phyloP scores from a whole-genome alignment of 2,888 invertebrate genomes.

The Lathronympha strigana region DNA sequence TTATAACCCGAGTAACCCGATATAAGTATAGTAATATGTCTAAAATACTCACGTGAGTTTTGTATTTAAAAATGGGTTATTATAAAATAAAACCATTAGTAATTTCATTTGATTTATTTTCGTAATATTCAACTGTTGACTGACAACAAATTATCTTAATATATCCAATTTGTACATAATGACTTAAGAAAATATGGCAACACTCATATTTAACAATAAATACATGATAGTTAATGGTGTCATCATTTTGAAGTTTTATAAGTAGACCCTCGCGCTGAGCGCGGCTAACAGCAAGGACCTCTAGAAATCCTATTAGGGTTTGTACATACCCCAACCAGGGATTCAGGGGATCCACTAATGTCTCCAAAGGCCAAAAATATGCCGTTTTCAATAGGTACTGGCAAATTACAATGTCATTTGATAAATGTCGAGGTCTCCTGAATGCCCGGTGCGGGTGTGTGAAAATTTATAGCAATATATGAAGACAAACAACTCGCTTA shows the following conservation, averaged over 20 bases:
- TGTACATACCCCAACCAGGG: constrained; percentile 51
- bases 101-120: constrained; percentile 80
- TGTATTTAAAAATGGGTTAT: constrained; percentile 25
- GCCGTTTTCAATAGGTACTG: background rate
- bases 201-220: constrained; percentile 82
- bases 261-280: constrained; percentile 28
- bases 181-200: constrained; percentile 85
- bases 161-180: constrained; percentile 84
- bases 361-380: background rate
- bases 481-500: constrained; percentile 39
- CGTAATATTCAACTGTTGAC: constrained; percentile 84
- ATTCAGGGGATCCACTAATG: constrained; percentile 37
- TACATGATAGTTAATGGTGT: constrained; percentile 62
- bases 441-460: constrained; percentile 1
- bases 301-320: constrained; percentile 30
- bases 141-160: constrained; percentile 84
- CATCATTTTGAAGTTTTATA: constrained; percentile 49
- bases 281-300: constrained; percentile 17
- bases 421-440: background rate
- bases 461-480: constrained; percentile 23
- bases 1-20: too few relatives aligned
- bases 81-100: constrained; percentile 59
- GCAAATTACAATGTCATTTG: background rate
- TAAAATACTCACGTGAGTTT: too few relatives aligned
- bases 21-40: too few relatives aligned